phyloP scores from a whole-genome alignment of 2,797 vertebrate species.

The Pteropus rufus region DNA sequence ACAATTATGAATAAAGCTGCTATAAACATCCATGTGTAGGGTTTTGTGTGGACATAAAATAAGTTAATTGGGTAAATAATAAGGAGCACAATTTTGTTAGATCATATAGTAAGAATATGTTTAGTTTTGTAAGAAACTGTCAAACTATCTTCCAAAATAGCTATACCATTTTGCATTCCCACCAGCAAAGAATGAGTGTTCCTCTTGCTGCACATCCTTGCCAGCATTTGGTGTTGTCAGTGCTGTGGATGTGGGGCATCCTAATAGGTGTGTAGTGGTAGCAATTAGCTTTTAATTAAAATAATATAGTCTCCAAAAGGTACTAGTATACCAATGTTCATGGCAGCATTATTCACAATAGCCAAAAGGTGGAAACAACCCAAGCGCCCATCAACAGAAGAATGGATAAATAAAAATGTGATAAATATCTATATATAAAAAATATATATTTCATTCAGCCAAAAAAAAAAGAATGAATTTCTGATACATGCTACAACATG shows the following conservation, averaged over 20 bases:
- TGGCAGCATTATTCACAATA: background rate
- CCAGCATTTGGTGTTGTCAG: background rate
- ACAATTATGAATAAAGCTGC: background rate
- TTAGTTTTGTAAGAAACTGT: background rate
- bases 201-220: background rate
- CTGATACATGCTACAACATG: background rate
- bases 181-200: background rate
- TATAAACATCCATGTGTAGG: background rate
- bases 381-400: background rate
- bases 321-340: background rate
- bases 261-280: background rate
- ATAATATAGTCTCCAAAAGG: background rate
- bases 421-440: background rate
- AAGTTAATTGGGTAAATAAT: background rate
- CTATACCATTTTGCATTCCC: background rate
- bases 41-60: background rate
- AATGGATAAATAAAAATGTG: background rate
- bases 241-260: background rate
- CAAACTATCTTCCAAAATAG: background rate
- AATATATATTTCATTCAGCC: background rate
- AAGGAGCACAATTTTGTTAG: background rate
- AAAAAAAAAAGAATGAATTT: background rate
- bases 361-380: background rate
- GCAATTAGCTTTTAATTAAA: background rate
- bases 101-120: background rate